Base-by-base conservation (phyloP, 1,140 invertebrate genomes). In the Drosophila mojavensis region DNA sequence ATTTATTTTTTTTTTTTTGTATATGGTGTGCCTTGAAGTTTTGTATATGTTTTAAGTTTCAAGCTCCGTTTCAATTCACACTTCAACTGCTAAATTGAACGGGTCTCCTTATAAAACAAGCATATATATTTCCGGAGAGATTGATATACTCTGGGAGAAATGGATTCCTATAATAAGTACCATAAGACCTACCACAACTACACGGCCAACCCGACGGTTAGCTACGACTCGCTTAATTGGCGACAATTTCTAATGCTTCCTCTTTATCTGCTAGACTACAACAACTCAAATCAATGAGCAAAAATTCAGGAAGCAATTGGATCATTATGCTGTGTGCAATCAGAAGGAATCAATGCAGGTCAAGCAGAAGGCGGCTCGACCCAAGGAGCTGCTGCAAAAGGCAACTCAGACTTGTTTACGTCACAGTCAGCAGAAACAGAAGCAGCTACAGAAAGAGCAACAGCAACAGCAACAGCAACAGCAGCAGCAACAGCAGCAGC, bases 401-500 rank as follows among this genome's bases (percentile, higher is more conserved):
- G 9, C 30, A 13, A 55, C 53, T 0, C 53, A 55, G 53, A 55
- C 53, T 11, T 55, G 53, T n/a, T 1, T 55, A 11, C 53, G 30
- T 15, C 53, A 4, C 7, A 17, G n/a, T 5, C 30, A 17, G 3
- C 30, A 5, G 9, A 15, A 17, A 6, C 7, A 15, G 30, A 15
- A 36, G 10, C 4, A 39, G 2, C 26, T 5, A 13, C 24, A 6
- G 10, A 9, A 9, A 36, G 5, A 4, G 5, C 1, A 13, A 0
- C 9, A 10, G 3, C 30, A 51, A 0, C 10, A 33, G 3, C n/a
- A 9, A 15, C 26, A n/a, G n/a, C 2, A 13, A 7, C n/a, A 11
- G 30, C 13, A 28, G 1, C 48, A 51, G 11, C 24, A 28, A 1
- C 11, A 7, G 5, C 11, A 13, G 1, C 24, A 51, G 6, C 33